Conservation (phyloP, 2,888 invertebrate genomes). For the Rapana venosa region DNA sequence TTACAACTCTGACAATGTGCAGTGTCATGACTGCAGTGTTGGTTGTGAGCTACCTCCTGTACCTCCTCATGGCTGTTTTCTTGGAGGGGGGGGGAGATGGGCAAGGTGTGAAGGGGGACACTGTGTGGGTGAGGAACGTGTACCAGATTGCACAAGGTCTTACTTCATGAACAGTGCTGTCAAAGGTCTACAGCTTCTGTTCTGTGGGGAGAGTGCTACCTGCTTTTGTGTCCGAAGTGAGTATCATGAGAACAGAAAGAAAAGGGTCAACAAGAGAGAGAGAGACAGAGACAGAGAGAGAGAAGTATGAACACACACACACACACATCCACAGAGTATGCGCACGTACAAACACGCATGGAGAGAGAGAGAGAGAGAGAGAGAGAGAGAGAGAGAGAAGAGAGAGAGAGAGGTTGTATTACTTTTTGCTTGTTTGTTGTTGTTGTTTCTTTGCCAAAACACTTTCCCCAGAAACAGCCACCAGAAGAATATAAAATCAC, state of each 20-base stretch:
- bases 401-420: not conserved
- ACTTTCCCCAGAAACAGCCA: no score
- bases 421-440: no score
- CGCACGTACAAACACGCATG: no score
- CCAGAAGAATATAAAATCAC: no score
- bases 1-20: slow-evolving; percentile 23
- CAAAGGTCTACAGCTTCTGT: slow-evolving; percentile 18
- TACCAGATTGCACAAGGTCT: slow-evolving; percentile 1
- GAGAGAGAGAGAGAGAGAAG: not conserved
- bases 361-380: not conserved
- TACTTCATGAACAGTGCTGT: slow-evolving; percentile 21
- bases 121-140: not conserved
- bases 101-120: not conserved
- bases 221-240: not conserved
- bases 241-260: not conserved
- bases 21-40: not conserved
- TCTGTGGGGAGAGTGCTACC: not conserved
- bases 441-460: no score
- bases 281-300: not conserved
- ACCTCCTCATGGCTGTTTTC: not conserved
- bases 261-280: not conserved
- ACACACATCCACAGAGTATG: no score
- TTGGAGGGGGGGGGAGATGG: no score
- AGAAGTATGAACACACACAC: no score
- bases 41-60: slow-evolving; percentile 4